Evolutionary conservation across 2,113 vertebrate genomes (phyloP), one percentile per base, ranked within the genome.

Genomic region (Nansenia antarctica): DNA sequence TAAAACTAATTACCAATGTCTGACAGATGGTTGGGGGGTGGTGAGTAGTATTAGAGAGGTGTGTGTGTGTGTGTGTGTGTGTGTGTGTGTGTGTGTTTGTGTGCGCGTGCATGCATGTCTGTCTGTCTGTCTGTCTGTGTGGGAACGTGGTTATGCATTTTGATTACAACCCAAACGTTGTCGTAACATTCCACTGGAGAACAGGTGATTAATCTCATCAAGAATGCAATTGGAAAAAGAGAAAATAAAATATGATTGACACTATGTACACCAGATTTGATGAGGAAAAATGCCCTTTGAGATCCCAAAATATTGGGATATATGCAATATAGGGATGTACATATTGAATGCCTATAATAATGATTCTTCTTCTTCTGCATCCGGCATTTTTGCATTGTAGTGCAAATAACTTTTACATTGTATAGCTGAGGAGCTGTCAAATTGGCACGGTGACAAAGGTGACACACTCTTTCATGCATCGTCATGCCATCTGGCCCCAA

Each of bases 1-100:
- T 88, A 87, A 82, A 88, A 90, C 85, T 91, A 89, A 92, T 93
- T 89, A 87, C 66, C 61, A 29, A 73, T 85, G 76, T 69, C 81
- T 89, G 82, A 80, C 77, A 92, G 85, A 88, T 87, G 42, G 53
- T 81, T 62, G 79, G 45, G n/a, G 49, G 67, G 70, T 78, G 79
- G 77, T n/a, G 67, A 83, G 73, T 74, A 79, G 71, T 80, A 79
- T 54, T 66, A 37, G 57, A 64, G 76, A 80, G 73, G 74, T 3
- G 24, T n/a, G n/a, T n/a, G n/a, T n/a, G 31, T n/a, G 29, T 8
- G 55, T 31, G 55, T 77, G 72, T 62, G n/a, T 5, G 14, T 35
- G 18, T 24, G 58, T 32, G 29, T 14, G 18, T 20, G 59, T 26
- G 9, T 37, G 3, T 24, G 22, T 20, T 34, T n/a, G n/a, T n/a